Base-by-base conservation (phyloP, 1,140 invertebrate species). In the Halyomorpha halys region DNA sequence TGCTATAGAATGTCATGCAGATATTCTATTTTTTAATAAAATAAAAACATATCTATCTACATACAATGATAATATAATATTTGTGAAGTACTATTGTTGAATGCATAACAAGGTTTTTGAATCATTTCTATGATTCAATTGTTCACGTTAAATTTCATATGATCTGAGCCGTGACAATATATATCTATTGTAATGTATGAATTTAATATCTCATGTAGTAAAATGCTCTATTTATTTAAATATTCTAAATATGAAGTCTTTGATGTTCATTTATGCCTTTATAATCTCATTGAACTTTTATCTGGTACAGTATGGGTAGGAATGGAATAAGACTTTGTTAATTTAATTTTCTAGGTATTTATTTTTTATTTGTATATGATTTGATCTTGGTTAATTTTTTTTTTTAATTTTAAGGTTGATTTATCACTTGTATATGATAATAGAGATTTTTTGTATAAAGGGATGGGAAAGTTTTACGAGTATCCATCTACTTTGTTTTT, bases 1-100 rank as follows among this genome's bases (percentile, higher is more conserved):
- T 19, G 3, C 47, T 49, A 4, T 2, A 21, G 21, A 49, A 49
- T 19, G 21, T 19, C n/a, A 2, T 19, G 21, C 3, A 14, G n/a
- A 21, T 49, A 19, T 21, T 49, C 47, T 49, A 19, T 18, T 49
- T 49, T 15, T 19, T 49, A 25, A 23, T 56, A 23, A 25, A 23
- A 56, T 23, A 56, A 56, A 56, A 11, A 56, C 53, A 56, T 56
- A 56, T 56, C 53, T 56, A 56, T 56, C 53, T 56, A 56, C 53
- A 56, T 56, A 56, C 53, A 56, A 23, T 56, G 53, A 56, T 56
- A 56, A 56, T 39, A 39, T 39, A 39, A 56, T 11, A 25, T 56
- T 23, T 23, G 15, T 4, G 53, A 56, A 16, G 3, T 27, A 23
- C 23, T 39, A 56, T 56, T 56, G 23, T 56, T 23, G 53, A 56